A percentile compares a stretch with the other conserved stretches of the same genome.
phyloP scores from a whole-genome alignment of 2,888 invertebrate species.

The Plusia festucae region DNA sequence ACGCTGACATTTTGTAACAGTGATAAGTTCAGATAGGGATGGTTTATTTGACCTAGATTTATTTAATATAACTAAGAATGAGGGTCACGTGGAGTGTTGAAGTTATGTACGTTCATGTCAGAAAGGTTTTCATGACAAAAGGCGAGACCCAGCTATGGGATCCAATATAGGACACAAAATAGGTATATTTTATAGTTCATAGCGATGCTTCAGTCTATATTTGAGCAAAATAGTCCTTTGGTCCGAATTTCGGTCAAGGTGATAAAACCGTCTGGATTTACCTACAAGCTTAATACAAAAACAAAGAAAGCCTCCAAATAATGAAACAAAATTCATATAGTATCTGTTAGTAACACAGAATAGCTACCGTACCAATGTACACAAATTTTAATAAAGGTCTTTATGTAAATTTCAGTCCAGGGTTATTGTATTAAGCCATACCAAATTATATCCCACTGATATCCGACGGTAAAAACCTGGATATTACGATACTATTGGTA shows the following conservation, averaged over 20 bases:
- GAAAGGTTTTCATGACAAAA: too few species aligned
- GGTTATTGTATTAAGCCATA: constrained; percentile 5
- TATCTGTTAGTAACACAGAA: background rate
- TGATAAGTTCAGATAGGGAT: background rate
- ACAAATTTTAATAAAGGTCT: constrained; percentile 15
- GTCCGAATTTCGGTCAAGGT: background rate
- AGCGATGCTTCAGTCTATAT: too few species aligned
- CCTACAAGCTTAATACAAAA: background rate
- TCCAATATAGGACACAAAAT: background rate
- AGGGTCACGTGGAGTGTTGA: too few species aligned
- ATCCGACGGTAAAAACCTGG: constrained; percentile 1
- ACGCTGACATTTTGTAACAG: background rate
- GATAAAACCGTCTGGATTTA: background rate
- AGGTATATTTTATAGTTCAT: too few species aligned
- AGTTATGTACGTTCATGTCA: too few species aligned
- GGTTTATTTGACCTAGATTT: background rate
- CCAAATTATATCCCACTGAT: constrained; percentile 1
- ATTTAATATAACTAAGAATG: background rate
- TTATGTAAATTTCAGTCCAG: constrained; percentile 1
- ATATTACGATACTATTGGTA: constrained; percentile 3
- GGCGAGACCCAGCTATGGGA: too few species aligned
- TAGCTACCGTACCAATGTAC: background rate
- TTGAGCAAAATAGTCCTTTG: background rate
- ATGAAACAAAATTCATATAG: background rate
- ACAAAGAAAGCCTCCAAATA: background rate